Base-by-base conservation (phyloP, 2,797 vertebrate species). In the Chromobotia macracanthus region DNA sequence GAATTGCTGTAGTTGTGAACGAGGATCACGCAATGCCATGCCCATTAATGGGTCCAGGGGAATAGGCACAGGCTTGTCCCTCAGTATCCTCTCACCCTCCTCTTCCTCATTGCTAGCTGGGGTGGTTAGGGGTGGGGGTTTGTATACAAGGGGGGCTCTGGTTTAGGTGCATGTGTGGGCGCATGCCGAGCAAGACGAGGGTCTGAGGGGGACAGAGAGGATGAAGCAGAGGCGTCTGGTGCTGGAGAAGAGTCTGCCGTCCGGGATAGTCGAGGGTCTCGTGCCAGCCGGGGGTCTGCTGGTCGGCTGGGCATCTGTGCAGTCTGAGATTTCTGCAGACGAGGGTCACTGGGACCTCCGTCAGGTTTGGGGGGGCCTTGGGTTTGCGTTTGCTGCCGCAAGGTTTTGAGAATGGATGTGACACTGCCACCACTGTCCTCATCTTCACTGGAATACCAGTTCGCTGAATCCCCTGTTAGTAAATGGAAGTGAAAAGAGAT, bases 391-490 rank as follows among this genome's bases (percentile, higher is more conserved):
- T 99, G 96, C 71, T 98, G 97, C 3, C 96, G 91, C 7, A 99
- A 89, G 0, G 95, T 97, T 87, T 97, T 98, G 16, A 99, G 72
- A 56, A 99, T 99, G 46, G 95, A 97, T 4, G 95, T 96, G 70
- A 97, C 96, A 0, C 97, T 98, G 25, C 95, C 93, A 0, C 96
- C 94, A 0, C 96, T 96, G 0, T 99, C 97, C 0, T 99, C 97
- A 41, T 99, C 97, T 0, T 99, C 97, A 12, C 97, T 99, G 2
- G 97, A 99, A 86, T 99, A 99, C 97, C 97, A 98, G 87, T 96
- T 98, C 5, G 96, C 96, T 0, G 96, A 92, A 81, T 99, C 97
- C 11, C 96, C 97, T 98, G n/a, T 1, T 80, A 75, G 65, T 11
- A 38, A 23, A 19, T 63, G 9, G 1, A 75, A 31, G 23, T 46